Conservation (phyloP, 2,797 vertebrate genomes). For the Balearica regulorum region DNA sequence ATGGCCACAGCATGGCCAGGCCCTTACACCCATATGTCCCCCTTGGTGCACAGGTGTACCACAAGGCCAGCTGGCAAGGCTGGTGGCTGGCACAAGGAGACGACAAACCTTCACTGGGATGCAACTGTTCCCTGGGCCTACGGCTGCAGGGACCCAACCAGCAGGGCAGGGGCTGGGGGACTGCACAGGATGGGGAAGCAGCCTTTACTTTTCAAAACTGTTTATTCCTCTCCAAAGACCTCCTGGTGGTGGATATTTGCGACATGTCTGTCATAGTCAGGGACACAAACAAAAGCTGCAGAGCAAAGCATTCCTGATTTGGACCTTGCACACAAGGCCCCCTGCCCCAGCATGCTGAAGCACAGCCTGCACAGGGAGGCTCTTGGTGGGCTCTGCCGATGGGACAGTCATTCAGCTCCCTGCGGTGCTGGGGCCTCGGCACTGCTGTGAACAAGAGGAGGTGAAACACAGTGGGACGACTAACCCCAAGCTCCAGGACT, state of each 20-base stretch:
- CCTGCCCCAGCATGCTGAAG: not conserved
- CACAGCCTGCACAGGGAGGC: fast-evolving
- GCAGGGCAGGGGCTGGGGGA: too few species aligned
- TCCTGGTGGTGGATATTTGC: not conserved
- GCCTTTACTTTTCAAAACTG: not conserved
- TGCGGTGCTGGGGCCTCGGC: fast-evolving
- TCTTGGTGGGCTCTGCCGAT: fast-evolving
- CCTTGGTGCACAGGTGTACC: not conserved
- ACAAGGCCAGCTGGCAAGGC: not conserved
- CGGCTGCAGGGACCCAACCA: fast-evolving
- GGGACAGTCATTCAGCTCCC: fast-evolving
- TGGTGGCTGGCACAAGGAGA: not conserved
- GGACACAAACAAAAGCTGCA: not conserved
- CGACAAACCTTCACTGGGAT: fast-evolving
- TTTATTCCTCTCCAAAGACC: not conserved
- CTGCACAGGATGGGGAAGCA: not conserved
- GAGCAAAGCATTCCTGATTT: not conserved
- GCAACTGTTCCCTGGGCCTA: fast-evolving
- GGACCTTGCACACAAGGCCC: not conserved
- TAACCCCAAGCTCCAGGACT: not conserved
- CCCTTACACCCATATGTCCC: fast-evolving
- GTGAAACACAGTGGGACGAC: not conserved
- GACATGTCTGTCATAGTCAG: not conserved
- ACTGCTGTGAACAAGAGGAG: fast-evolving
- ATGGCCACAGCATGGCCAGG: not conserved